Evolutionary conservation across 2,888 invertebrate genomes (phyloP), one percentile per base, ranked within the genome.

Genomic region (Chalcosyrphus nemorum): DNA sequence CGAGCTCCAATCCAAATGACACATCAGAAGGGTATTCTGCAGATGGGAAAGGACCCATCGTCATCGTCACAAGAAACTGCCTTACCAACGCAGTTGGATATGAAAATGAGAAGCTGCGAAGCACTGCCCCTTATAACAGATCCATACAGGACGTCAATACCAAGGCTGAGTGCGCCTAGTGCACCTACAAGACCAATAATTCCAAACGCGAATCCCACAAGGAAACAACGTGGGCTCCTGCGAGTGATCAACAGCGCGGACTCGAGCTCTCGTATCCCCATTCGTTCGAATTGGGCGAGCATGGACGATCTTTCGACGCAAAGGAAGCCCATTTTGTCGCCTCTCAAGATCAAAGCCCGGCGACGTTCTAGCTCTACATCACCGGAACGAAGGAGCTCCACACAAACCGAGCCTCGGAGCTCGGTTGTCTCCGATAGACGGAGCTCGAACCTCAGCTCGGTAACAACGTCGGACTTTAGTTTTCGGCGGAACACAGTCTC

Each of bases 391-490:
- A 88, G 91, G 2, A 91, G 91, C 32, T 91, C 91, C 0, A 91
- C 91, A 0, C 90, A 90, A 87, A 91, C 91, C 0, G 86, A 86
- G 38, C 87, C 86, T 0, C 61, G 87, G 68, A 87, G 87, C 56
- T 86, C 87, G 0, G 81, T 86, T 6, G 89, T 87, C 9, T 91
- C 91, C 2, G 90, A 91, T 78, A 78, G 91, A 15, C 87, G 91
- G 52, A 91, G 91, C 61, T 91, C 91, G 0, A 91, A 91, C 85
- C 80, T 91, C 2, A 91, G 91, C 65, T 89, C 90, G 2, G 84
- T 91, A 0, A 91, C 91, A 5, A 90, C 91, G 38, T 91, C 91
- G 7, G 91, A 91, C 50, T 89, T 91, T 47, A 91, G 91, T 75
- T 91, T 89, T 87, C 88, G 90, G 1, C 87, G 90, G 9, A 88